These are phyloP conservation scores for Urocitellus parryii DNA, from an alignment of 2,113 vertebrate genomes.

Conservation along the genomic window DNA sequence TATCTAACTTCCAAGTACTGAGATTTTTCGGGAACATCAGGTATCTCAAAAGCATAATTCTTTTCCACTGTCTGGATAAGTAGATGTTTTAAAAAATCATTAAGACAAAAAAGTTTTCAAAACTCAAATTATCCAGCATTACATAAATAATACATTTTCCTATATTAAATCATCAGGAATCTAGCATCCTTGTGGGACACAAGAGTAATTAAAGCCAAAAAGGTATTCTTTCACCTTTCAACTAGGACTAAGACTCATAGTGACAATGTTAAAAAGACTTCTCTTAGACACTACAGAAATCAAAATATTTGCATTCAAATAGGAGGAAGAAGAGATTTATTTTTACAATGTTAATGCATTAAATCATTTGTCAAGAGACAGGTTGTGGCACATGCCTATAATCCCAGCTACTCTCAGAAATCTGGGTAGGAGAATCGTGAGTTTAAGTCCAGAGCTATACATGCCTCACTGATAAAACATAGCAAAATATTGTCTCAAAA, in stretches of 20 bases:
- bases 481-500: background rate
- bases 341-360: constrained; percentile 41
- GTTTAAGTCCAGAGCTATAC: background rate
- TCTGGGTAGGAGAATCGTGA: background rate
- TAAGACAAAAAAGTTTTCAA: constrained; percentile 32
- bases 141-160: background rate
- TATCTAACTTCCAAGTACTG: constrained; percentile 98
- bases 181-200: background rate
- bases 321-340: constrained; percentile 36
- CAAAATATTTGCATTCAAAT: constrained; percentile 52
- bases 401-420: background rate
- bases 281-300: constrained; percentile 40
- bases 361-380: background rate
- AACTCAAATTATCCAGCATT: constrained; percentile 47
- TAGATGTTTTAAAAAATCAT: constrained; percentile 72
- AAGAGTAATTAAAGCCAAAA: constrained; percentile 50
- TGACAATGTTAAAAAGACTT: constrained; percentile 13
- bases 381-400: background rate
- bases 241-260: constrained; percentile 33
- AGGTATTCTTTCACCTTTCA: background rate
- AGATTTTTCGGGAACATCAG: constrained; percentile 94
- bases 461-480: background rate
- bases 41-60: constrained; percentile 97
- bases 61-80: constrained; percentile 94
- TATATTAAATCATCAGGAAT: constrained; percentile 28